Evolutionary conservation across 2,888 invertebrate species (phyloP).

Genomic region (Monoplex corrugatus): DNA sequence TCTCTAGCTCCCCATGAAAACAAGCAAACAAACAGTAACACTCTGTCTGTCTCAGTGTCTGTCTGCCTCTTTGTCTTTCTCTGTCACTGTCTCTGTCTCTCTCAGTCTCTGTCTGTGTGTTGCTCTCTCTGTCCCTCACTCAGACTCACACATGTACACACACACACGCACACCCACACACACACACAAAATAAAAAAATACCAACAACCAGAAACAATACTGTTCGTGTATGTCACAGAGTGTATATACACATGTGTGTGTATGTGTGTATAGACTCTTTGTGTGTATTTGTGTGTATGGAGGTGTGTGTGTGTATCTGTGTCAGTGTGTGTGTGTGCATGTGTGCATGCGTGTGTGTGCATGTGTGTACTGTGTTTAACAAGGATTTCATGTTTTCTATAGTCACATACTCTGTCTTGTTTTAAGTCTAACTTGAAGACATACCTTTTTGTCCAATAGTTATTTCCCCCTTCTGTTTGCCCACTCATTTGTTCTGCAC

Average conservation of each 20-base stretch:
- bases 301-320: not conserved
- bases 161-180: conserved; percentile 17
- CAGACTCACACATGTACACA: conserved; percentile 11
- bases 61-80: not conserved
- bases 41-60: not conserved
- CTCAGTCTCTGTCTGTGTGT: too few relatives aligned
- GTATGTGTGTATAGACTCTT: too few relatives aligned
- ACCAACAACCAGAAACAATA: not conserved
- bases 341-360: not conserved
- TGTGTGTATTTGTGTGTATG: too few relatives aligned
- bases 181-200: not conserved
- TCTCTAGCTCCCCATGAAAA: too few relatives aligned
- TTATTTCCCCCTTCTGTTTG: not conserved
- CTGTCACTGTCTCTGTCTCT: too few relatives aligned
- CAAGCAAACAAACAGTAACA: not conserved
- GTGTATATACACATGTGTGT: too few relatives aligned
- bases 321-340: not conserved
- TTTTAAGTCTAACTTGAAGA: not conserved
- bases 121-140: too few relatives aligned
- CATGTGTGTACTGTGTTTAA: too few relatives aligned
- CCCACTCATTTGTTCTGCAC: not conserved
- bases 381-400: too few relatives aligned
- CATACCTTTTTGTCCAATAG: too few relatives aligned
- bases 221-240: too few relatives aligned
- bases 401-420: not conserved